Evolutionary conservation across 2,797 vertebrate genomes (phyloP).

Genomic region (Merluccius polli): DNA sequence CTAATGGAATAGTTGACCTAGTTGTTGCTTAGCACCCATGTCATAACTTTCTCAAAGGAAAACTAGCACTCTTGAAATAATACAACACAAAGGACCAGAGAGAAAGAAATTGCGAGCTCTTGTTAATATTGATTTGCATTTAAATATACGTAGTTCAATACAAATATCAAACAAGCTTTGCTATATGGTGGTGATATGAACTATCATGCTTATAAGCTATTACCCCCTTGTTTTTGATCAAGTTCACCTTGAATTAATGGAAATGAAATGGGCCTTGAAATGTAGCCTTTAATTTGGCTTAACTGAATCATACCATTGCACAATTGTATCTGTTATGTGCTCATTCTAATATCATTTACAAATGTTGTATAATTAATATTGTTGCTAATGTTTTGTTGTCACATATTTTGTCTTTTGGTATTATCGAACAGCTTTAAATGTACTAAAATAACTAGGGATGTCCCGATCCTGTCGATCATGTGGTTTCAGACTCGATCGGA

Average conservation of each 20-base stretch:
- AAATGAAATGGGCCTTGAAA: not conserved
- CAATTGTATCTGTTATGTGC: not conserved
- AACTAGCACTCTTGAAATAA: constrained; percentile 31
- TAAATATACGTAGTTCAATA: not conserved
- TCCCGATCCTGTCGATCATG: too few species aligned
- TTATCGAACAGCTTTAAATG: not conserved
- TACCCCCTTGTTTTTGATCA: not conserved
- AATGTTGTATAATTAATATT: not conserved
- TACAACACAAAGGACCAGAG: constrained; percentile 23
- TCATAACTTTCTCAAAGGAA: constrained; percentile 40
- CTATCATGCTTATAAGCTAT: not conserved
- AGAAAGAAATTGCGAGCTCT: constrained; percentile 9
- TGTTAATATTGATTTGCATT: not conserved
- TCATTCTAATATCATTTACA: not conserved
- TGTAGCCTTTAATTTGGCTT: not conserved
- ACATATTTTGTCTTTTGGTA: not conserved
- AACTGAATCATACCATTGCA: not conserved
- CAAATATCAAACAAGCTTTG: not conserved
- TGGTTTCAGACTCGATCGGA: too few species aligned
- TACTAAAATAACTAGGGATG: too few species aligned
- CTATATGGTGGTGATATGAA: not conserved
- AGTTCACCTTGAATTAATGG: not conserved
- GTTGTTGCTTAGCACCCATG: constrained; percentile 56
- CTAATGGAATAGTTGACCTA: constrained; percentile 59
- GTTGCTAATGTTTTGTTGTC: not conserved